Base-by-base conservation (phyloP, 2,888 invertebrate genomes). In the Eristalinus aeneus region DNA sequence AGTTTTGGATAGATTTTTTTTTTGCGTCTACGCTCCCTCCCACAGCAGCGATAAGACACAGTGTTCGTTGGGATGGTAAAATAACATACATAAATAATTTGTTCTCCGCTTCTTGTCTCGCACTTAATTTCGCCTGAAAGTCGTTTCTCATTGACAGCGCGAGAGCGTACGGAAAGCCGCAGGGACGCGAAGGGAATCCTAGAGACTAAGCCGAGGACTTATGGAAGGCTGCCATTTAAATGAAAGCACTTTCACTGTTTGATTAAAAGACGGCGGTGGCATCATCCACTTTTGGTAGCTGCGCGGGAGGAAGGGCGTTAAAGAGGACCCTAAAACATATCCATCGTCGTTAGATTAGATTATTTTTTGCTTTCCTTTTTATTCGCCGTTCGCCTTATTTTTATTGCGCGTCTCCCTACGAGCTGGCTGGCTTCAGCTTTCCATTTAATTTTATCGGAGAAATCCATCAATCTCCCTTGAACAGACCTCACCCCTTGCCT, bases 401-500 rank as follows among this genome's bases (percentile, higher is more conserved):
- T 67, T 68, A 65, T 60, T 23, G 31, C 31, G 32, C 46, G 65
- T 63, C 63, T 32, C 56, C 71, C 34, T 12, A 27, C 23, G 9
- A 36, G 53, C 20, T 34, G 23, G 5, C 34, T 75, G 3, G 63
- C 10, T 23, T 9, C 46, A 60, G 69, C 54, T 61, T 79, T 65
- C 58, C 32, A 71, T 84, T 74, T 75, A 75, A 84, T 79, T 79
- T 56, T 71, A 60, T 84, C 64, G 65, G 71, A 63, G 75, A 36
- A 75, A 84, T 71, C 74, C 79, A 84, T 77, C 84, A 84, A 84
- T 84, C 74, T 71, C 58, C 12, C 58, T 60, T 27, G 20, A 46
- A 34, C 67, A 67, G 60, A 27, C 5, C 27, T 5, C 27, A 27
- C 27, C 27, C 65, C 60, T 22, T 61, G 56, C 31, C 23, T 32